These are phyloP conservation scores for Carduelis carduelis DNA, from an alignment of 2,797 vertebrate species.

Conservation along the genomic window DNA sequence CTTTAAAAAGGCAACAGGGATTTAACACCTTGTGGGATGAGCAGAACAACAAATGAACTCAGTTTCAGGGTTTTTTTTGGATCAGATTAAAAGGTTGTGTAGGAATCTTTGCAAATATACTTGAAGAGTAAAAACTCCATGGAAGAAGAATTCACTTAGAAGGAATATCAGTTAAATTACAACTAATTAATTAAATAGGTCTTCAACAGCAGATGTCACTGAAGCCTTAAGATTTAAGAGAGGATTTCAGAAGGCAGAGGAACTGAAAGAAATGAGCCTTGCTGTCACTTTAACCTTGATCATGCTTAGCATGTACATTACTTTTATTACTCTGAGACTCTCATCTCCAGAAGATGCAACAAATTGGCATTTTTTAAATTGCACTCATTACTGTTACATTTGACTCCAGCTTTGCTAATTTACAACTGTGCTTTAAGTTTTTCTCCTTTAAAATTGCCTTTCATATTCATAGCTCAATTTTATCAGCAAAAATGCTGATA, in stretches of 20 bases:
- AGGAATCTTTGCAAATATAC: neutral
- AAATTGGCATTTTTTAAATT: neutral
- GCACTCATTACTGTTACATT: neutral
- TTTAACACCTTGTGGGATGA: neutral
- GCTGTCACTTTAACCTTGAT: neutral
- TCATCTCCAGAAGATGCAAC: neutral
- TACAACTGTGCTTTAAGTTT: neutral
- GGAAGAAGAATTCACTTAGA: neutral
- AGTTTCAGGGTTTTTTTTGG: neutral
- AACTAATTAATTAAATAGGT: neutral
- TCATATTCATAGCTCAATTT: neutral
- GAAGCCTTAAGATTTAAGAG: slow-evolving; percentile 12
- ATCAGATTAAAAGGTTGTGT: neutral
- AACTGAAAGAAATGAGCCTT: neutral
- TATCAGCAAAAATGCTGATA: neutral
- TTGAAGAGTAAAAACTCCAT: neutral
- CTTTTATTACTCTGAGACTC: neutral
- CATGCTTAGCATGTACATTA: neutral
- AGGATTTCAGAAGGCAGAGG: neutral
- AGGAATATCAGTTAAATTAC: neutral
- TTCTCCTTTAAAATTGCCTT: neutral
- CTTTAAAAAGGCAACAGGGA: neutral
- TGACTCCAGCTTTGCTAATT: neutral
- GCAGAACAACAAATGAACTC: neutral
- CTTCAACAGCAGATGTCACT: slow-evolving; percentile 48